Evolutionary conservation across 1,140 invertebrate genomes (phyloP).

Genomic region (Heliconius nattereri): DNA sequence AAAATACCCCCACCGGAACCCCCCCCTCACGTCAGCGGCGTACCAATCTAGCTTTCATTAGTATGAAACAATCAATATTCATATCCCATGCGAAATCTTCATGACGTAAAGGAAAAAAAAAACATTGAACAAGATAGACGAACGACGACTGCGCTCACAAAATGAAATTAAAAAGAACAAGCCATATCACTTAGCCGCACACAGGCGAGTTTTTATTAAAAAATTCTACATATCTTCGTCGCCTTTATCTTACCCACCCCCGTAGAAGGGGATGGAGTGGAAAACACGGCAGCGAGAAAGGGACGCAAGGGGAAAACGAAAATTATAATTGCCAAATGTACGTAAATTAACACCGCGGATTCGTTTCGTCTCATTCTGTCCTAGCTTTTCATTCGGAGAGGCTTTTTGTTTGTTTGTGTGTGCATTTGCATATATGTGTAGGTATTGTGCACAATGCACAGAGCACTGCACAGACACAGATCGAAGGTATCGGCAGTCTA

Average conservation of each 20-base stretch:
- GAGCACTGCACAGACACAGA: conserved; percentile 70
- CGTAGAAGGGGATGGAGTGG: conserved; percentile 61
- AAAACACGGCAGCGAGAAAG: conserved; percentile 67
- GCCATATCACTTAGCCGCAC: conserved; percentile 79
- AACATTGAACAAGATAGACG: conserved; percentile 67
- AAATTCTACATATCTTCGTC: conserved; percentile 79
- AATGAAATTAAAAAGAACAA: conserved; percentile 80
- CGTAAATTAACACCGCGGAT: conserved; percentile 79
- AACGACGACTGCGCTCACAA: conserved; percentile 59
- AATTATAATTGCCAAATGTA: conserved; percentile 81
- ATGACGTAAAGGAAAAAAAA: conserved; percentile 48
- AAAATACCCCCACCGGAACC: conserved; percentile 9
- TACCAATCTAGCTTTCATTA: conserved; percentile 77
- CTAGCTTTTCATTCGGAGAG: conserved; percentile 40
- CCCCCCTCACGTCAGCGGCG: conserved; percentile 59
- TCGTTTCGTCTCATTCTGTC: conserved; percentile 56
- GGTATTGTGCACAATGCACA: conserved; percentile 47
- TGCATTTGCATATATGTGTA: conserved; percentile 66
- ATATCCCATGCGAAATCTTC: conserved; percentile 78
- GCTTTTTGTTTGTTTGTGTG: conserved; percentile 60
- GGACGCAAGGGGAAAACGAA: conserved; percentile 68
- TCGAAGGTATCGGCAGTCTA: conserved; percentile 66
- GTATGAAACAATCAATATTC: conserved; percentile 76
- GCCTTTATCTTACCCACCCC: conserved; percentile 67
- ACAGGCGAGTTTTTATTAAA: conserved; percentile 78